Conservation (phyloP, 2,888 invertebrate species). For the Bimastos eiseni region DNA sequence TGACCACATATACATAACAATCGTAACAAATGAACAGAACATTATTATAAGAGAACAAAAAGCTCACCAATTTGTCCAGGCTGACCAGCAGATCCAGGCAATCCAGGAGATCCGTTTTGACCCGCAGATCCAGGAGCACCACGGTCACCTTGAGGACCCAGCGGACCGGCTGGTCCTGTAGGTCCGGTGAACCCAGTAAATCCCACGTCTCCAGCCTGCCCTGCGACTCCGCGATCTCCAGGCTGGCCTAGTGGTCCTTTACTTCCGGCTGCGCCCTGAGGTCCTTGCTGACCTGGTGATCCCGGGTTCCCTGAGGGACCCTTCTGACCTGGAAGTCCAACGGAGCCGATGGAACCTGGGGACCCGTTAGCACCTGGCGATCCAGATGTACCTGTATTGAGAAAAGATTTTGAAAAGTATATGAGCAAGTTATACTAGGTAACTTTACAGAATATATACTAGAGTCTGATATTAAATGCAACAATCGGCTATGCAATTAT, state of each 20-base stretch:
- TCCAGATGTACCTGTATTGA: slow-evolving; percentile 27
- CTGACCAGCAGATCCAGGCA: slow-evolving; percentile 62
- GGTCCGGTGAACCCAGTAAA: slow-evolving; percentile 29
- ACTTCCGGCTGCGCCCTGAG: slow-evolving; percentile 26
- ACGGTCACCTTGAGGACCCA: slow-evolving; percentile 31
- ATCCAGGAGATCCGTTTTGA: slow-evolving; percentile 38
- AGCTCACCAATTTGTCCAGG: slow-evolving; percentile 38
- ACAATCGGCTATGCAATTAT: background rate
- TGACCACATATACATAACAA: no score
- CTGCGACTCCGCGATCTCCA: slow-evolving; percentile 25
- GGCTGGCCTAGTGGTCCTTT: slow-evolving; percentile 30
- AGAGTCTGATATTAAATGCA: background rate
- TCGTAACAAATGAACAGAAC: background rate
- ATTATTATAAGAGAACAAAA: background rate
- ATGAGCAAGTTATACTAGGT: background rate
- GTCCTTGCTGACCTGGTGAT: slow-evolving; percentile 30
- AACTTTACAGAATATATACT: background rate
- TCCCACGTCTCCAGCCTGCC: slow-evolving; percentile 14
- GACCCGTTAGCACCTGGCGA: slow-evolving; percentile 23
- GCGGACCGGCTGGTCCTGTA: slow-evolving; percentile 26
- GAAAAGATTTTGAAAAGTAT: background rate
- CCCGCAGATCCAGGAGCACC: background rate
- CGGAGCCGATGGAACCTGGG: slow-evolving; percentile 22
- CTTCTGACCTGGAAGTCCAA: slow-evolving; percentile 15
- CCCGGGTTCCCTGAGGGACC: slow-evolving; percentile 37